Percentiles rank a stretch among this genome's conserved stretches.
Conservation (phyloP, 2,797 vertebrate species). For the Chrosomus eos region DNA sequence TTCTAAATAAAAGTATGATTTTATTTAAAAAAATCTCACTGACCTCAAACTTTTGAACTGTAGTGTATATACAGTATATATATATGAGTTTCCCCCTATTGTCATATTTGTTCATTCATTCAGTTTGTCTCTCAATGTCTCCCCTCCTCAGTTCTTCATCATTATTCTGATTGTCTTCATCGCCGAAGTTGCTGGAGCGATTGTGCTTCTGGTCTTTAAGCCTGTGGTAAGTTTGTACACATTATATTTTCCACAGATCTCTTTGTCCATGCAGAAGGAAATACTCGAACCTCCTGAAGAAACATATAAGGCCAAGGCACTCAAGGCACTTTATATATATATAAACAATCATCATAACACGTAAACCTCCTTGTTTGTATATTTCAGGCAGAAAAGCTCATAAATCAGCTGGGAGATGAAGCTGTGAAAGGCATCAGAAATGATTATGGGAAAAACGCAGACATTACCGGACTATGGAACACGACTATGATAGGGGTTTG, state of each 20-base stretch:
- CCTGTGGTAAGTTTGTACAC: conserved; percentile 72
- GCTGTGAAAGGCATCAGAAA: conserved; percentile 66
- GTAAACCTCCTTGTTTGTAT: background rate
- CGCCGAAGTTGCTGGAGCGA: conserved; percentile 79
- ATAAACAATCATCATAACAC: too few species aligned
- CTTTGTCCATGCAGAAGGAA: background rate
- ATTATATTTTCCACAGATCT: background rate
- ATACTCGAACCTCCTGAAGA: background rate
- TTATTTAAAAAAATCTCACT: too few species aligned
- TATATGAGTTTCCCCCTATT: too few species aligned
- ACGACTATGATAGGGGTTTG: conserved; percentile 77
- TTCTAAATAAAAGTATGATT: too few species aligned
- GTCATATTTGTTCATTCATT: background rate
- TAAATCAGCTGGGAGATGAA: conserved; percentile 65
- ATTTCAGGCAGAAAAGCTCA: conserved; percentile 71
- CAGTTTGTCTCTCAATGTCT: conserved; percentile 34
- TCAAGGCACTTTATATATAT: too few species aligned
- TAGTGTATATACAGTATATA: too few species aligned
- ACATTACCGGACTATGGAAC: conserved; percentile 79
- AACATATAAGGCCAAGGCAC: background rate
- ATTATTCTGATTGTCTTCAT: conserved; percentile 83
- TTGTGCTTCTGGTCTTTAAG: conserved; percentile 81
- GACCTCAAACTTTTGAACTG: too few species aligned
- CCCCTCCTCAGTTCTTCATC: conserved; percentile 77
- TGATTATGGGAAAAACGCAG: conserved; percentile 69